Evolutionary conservation across 1,140 invertebrate species (phyloP).

Genomic region (Luehdorfia chinensis): DNA sequence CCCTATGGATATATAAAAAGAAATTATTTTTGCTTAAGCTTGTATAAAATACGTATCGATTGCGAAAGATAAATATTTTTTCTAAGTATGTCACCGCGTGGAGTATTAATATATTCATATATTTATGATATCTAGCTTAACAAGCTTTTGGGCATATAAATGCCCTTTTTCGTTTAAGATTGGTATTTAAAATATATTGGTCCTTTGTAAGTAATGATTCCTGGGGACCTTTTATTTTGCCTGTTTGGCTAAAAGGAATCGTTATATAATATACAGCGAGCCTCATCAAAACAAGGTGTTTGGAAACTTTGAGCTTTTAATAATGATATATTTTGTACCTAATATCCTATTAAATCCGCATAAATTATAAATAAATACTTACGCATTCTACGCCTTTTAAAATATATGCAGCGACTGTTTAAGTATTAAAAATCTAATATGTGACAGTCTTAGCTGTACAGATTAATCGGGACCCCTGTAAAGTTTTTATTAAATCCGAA

Average conservation of each 20-base stretch:
- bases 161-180: conserved; percentile 29
- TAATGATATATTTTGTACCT: conserved; percentile 55
- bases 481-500: conserved; percentile 37
- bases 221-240: conserved; percentile 31
- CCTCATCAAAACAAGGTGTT: conserved; percentile 63
- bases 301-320: conserved; percentile 68
- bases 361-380: conserved; percentile 16
- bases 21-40: conserved; percentile 75
- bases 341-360: conserved; percentile 33
- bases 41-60: conserved; percentile 63
- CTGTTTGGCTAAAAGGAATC: conserved; percentile 37
- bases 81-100: conserved; percentile 55
- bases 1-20: conserved; percentile 57
- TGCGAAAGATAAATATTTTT: conserved; percentile 70
- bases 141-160: conserved; percentile 38
- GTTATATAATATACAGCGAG: conserved; percentile 46
- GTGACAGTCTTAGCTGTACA: background rate
- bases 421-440: background rate
- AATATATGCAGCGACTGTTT: too few species aligned
- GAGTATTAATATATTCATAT: conserved; percentile 47
- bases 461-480: conserved; percentile 40
- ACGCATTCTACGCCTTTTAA: conserved; percentile 5
- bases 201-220: conserved; percentile 31
- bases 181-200: conserved; percentile 28
- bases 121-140: conserved; percentile 52